These are phyloP conservation scores for Donacobius atricapilla DNA, from an alignment of 2,113 vertebrate species.

Conservation along the genomic window DNA sequence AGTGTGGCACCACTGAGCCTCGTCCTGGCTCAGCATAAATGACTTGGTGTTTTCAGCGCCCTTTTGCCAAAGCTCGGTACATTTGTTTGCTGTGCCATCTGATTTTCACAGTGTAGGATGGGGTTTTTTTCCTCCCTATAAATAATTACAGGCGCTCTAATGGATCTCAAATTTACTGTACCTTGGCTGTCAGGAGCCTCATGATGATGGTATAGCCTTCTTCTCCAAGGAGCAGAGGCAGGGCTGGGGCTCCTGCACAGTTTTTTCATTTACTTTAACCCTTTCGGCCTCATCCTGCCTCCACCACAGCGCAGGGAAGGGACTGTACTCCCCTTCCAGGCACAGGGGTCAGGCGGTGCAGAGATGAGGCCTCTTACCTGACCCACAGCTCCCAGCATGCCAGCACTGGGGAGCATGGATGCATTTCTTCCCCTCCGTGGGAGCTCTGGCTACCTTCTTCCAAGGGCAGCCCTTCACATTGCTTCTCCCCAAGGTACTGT, in stretches of 20 bases:
- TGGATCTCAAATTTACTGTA: conserved; percentile 46
- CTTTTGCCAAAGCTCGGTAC: background rate
- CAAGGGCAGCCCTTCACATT: background rate
- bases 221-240: background rate
- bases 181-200: conserved; percentile 43
- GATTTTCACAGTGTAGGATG: background rate
- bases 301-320: fast-evolving
- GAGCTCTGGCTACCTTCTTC: background rate
- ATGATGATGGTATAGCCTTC: background rate
- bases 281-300: background rate
- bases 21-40: fast-evolving
- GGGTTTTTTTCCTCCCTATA: background rate
- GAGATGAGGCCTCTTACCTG: background rate
- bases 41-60: background rate
- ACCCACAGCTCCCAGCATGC: background rate
- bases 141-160: conserved; percentile 68
- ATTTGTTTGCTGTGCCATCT: background rate
- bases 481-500: fast-evolving
- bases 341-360: background rate
- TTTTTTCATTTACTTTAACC: background rate
- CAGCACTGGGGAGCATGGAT: background rate
- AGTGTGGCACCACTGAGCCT: fast-evolving
- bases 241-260: background rate
- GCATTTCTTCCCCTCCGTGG: background rate
- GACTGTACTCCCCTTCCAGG: background rate